Evolutionary conservation across 2,113 vertebrate species (phyloP).

Genomic region (Oxygymnocypris stewartii): DNA sequence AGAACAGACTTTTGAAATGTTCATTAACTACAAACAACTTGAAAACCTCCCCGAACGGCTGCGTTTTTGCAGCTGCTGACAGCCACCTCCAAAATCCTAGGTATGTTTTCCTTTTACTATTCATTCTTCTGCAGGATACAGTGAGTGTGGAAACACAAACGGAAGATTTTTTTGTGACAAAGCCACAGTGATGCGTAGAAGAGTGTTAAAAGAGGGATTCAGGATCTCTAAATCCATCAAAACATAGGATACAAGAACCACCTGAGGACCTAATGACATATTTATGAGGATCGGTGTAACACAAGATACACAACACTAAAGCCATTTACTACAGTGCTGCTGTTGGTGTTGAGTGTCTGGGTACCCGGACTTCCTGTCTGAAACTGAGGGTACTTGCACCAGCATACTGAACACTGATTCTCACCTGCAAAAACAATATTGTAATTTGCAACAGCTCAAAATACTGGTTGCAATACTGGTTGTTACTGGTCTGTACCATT

Average conservation of each 20-base stretch:
- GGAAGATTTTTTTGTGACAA: constrained; percentile 43
- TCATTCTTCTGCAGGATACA: constrained; percentile 57
- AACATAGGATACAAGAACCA: constrained; percentile 51
- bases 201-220: background rate
- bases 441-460: background rate
- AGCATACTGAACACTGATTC: background rate
- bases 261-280: constrained; percentile 53
- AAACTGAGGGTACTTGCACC: constrained; percentile 19
- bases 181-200: constrained; percentile 25
- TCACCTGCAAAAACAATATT: constrained; percentile 3
- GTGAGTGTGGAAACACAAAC: constrained; percentile 66
- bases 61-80: constrained; percentile 67
- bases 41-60: constrained; percentile 57
- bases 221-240: constrained; percentile 50
- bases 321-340: constrained; percentile 33
- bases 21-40: constrained; percentile 67
- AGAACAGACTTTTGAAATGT: constrained; percentile 59
- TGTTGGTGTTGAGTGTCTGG: background rate
- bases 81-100: constrained; percentile 68
- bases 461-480: background rate
- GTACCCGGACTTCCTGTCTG: constrained; percentile 21
- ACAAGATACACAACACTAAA: constrained; percentile 47
- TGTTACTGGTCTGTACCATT: no score
- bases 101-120: constrained; percentile 62
- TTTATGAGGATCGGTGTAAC: constrained; percentile 54